Percentiles rank a stretch among this genome's conserved stretches.
These are phyloP conservation scores for Slavum lentiscoides DNA, from an alignment of 2,888 invertebrate genomes.

Conservation along the genomic window DNA sequence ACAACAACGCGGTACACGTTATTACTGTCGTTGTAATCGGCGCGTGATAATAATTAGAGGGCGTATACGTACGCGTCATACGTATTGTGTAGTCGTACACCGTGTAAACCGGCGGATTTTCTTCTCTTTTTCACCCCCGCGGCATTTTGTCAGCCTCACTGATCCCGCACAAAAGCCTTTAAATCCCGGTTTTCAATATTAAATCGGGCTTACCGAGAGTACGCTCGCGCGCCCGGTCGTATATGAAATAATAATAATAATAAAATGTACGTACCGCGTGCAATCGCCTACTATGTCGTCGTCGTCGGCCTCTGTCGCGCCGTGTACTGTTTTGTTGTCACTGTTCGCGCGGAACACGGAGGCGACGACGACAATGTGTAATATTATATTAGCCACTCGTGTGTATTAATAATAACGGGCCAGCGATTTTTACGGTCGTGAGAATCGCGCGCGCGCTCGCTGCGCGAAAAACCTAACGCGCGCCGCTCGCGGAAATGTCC, in stretches of 20 bases:
- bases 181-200: conserved; percentile 51
- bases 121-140: conserved; percentile 40
- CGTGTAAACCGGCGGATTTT: conserved; percentile 36
- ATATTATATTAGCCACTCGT: no score
- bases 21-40: no score
- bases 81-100: conserved; percentile 5
- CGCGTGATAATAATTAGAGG: conserved; percentile 40
- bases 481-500: no score
- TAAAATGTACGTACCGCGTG: no score
- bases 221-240: background rate
- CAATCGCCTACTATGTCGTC: no score
- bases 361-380: conserved; percentile 14
- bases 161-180: conserved; percentile 48
- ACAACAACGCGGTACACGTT: no score
- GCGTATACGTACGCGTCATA: background rate
- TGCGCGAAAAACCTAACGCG: background rate
- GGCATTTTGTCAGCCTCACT: conserved; percentile 44
- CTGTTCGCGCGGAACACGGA: background rate
- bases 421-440: conserved; percentile 41
- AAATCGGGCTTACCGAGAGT: conserved; percentile 43
- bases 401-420: background rate
- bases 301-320: no score
- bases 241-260: no score
- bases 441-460: no score
- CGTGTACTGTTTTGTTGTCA: background rate